Evolutionary conservation across 2,888 invertebrate genomes (phyloP), one percentile per base, ranked within the genome.

Genomic region (Calameuta filiformis): DNA sequence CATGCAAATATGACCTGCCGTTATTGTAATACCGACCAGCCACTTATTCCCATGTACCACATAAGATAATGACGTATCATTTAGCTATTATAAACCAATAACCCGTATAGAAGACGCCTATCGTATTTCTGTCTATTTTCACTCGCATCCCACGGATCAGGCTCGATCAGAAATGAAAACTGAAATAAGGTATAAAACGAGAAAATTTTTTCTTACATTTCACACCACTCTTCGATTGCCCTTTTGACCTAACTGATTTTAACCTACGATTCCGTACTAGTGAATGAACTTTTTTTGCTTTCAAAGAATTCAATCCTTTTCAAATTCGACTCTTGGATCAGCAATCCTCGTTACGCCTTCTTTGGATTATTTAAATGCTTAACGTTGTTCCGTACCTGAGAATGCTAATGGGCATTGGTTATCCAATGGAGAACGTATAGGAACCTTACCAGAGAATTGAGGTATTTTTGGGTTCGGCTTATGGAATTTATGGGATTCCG

Each of bases 351-450:
- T 86, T 86, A 86, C 87, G 85, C 88, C 87, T 83, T 82, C 76
- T 83, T 84, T 85, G 87, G 85, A 87, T 87, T 87, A 87, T 87
- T 87, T 85, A 87, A 86, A 87, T 83, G 82, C 80, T 76, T 81
- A 56, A 56, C 56, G 56, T 56, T 56, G 56, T 23, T 23, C 15
- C 56, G 23, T 56, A 56, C 23, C 15, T 56, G 56, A 15, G 56
- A 56, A 56, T 56, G 15, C 23, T 23, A 56, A 56, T 56, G 56
- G 56, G 23, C 23, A 40, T 40, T 40, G 40, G 40, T 6, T 15
- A 56, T 56, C 56, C 56, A 56, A 56, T 56, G 9, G 23, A 56
- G 56, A 56, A 56, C 56, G 56, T 56, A 56, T 56, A 56, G 56
- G 23, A 23, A 23, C 23, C 56, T 56, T 56, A 56, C 23, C 56